Evolutionary conservation across 1,140 invertebrate genomes (phyloP).

Genomic region (Phenacoccus solenopsis): DNA sequence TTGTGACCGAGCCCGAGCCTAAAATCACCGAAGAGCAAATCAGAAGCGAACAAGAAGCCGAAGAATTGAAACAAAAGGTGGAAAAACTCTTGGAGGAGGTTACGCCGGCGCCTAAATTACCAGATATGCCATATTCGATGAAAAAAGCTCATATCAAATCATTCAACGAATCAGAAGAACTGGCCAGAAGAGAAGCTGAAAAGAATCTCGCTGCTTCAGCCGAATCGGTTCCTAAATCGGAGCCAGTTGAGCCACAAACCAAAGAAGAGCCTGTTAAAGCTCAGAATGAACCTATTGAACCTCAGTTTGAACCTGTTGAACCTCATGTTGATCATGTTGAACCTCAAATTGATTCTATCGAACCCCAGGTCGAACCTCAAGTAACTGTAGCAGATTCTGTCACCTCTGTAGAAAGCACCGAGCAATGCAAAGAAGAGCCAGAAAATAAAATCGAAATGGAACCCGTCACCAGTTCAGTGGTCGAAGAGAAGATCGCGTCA

Average conservation of each 20-base stretch:
- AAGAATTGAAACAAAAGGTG: slow-evolving; percentile 6
- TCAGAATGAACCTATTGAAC: not conserved
- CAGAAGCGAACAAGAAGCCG: slow-evolving; percentile 18
- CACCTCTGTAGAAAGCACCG: not conserved
- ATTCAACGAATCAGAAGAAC: slow-evolving; percentile 21
- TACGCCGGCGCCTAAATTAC: slow-evolving; percentile 22
- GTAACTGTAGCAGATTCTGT: not conserved
- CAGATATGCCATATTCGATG: slow-evolving; percentile 23
- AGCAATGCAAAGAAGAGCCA: not conserved
- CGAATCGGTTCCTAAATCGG: not conserved
- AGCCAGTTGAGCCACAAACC: not conserved
- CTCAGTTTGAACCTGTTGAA: not conserved
- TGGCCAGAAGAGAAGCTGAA: slow-evolving; percentile 20
- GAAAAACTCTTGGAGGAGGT: slow-evolving; percentile 20
- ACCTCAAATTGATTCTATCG: not conserved
- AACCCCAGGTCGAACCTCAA: not conserved
- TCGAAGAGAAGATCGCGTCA: too few species aligned
- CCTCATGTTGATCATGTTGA: not conserved
- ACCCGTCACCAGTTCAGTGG: not conserved
- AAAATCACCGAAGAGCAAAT: not conserved
- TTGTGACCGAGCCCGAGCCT: not conserved
- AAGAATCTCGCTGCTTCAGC: not conserved
- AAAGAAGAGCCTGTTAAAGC: not conserved
- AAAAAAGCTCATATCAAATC: slow-evolving; percentile 20
- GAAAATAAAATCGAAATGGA: not conserved